These are phyloP conservation scores for Charina bottae DNA, from an alignment of 2,113 vertebrate species.

Conservation along the genomic window DNA sequence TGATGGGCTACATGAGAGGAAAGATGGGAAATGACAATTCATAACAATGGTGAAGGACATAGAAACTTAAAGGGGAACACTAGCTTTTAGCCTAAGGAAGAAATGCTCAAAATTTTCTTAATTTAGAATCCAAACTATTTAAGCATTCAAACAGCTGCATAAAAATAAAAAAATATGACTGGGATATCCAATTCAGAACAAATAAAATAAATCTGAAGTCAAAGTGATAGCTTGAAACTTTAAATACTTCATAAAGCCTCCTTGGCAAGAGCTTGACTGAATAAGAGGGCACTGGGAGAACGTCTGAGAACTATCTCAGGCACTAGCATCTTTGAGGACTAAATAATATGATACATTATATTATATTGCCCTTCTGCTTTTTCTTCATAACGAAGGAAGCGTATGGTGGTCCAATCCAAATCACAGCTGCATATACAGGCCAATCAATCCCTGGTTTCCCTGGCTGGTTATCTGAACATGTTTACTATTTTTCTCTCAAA, in stretches of 20 bases:
- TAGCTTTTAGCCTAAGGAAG: background rate
- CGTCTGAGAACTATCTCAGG: background rate
- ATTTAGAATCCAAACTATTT: background rate
- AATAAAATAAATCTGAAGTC: background rate
- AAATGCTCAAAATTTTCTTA: background rate
- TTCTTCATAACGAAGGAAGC: background rate
- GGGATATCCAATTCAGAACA: background rate
- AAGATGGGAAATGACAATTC: background rate
- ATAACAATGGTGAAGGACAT: background rate
- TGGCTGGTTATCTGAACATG: background rate
- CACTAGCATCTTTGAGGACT: background rate
- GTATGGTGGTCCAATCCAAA: background rate
- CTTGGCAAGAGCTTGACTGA: background rate
- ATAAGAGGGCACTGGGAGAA: background rate
- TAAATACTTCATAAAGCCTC: background rate
- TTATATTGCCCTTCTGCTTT: background rate
- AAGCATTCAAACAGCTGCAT: background rate
- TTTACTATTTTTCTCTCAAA: background rate
- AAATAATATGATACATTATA: background rate
- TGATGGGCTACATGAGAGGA: background rate
- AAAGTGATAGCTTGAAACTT: background rate
- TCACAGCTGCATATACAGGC: background rate
- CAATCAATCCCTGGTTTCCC: background rate
- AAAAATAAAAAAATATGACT: background rate
- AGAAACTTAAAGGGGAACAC: background rate